phyloP scores from a whole-genome alignment of 2,113 vertebrate genomes.

The Nycticebus coucang region DNA sequence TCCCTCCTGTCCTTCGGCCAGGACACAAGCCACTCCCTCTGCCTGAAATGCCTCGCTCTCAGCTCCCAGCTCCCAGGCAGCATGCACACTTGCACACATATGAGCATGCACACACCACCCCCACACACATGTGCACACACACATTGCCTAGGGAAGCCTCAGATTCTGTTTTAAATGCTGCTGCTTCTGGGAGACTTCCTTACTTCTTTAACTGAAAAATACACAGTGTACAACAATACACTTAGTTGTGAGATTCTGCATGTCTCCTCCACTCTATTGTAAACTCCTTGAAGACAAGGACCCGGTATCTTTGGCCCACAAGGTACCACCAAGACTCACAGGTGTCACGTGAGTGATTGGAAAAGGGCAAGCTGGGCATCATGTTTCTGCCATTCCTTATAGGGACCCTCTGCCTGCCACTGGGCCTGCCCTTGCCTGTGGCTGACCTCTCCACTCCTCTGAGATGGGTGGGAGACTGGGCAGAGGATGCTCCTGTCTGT shows the following conservation, averaged over 20 bases:
- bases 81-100: accelerated
- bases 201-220: not conserved
- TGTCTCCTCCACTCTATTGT: not conserved
- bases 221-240: accelerated
- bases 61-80: too few species aligned
- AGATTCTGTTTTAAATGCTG: not conserved
- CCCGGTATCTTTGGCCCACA: not conserved
- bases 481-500: not conserved
- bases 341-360: too few species aligned
- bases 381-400: not conserved
- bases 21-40: not conserved
- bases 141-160: not conserved
- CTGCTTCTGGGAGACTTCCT: not conserved
- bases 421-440: too few species aligned
- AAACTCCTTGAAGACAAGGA: not conserved
- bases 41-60: not conserved
- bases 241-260: not conserved
- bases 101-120: too few species aligned
- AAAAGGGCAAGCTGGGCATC: not conserved
- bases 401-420: too few species aligned
- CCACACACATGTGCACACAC: not conserved
- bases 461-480: not conserved
- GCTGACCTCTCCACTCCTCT: not conserved
- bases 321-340: not conserved
- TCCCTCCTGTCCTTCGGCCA: not conserved